Base-by-base conservation (phyloP, 2,888 invertebrate genomes). In the Odontomyia ornata region DNA sequence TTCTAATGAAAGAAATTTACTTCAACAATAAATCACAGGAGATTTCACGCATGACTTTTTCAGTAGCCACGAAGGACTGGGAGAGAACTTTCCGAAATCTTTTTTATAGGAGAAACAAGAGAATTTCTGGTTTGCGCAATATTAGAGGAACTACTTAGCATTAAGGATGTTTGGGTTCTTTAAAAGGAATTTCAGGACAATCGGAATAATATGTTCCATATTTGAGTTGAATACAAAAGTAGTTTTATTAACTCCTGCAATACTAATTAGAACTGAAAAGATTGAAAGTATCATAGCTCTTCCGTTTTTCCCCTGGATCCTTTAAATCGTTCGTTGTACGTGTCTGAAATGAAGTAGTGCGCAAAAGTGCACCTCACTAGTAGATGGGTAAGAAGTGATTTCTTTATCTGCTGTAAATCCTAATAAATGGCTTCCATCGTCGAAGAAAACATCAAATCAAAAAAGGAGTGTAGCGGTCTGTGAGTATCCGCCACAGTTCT, bases 361-460 rank as follows among this genome's bases (percentile, higher is more conserved):
- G 36, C 36, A 36, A 36, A 36, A 36, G 36, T 9, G 3, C 36
- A 36, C 36, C 36, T 9, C 36, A 36, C 3, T 9, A 9, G 36
- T 36, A 9, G 36, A 36, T 36, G 36, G 36, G 36, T 36, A 9
- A 9, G 36, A 9, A 36, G 36, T 36, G 36, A 62, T 15, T 27
- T 62, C 62, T 25, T 62, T 62, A 62, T 62, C 15, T 27, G 3
- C n/a, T 15, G 27, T 62, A 62, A 62, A 62, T 62, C n/a, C 27
- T 62, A 62, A 62, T 62, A 62, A 27, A 27, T 62, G 27, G 57
- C 57, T 57, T 57, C 21, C 1, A 5, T 5, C 36, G 36, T n/a
- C 5, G 36, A 36, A 36, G 3, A 36, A 9, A 30, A 18, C 4
- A 65, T 36, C 18, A 15, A 65, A 36, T n/a, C 18, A n/a, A 65